Evolutionary conservation across 2,113 vertebrate genomes (phyloP).

Genomic region (Melospiza melodia): DNA sequence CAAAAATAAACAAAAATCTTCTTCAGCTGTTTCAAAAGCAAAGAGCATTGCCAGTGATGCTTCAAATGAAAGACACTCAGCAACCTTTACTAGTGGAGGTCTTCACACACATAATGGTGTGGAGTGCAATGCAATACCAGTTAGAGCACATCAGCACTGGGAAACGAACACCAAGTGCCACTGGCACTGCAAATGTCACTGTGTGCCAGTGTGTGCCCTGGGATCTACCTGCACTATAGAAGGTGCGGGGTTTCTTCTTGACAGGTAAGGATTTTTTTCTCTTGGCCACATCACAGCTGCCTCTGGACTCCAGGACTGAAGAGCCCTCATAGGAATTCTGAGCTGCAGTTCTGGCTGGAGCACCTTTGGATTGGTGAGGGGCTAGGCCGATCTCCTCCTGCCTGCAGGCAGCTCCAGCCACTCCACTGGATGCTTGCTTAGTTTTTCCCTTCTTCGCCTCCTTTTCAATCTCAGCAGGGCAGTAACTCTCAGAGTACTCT

Average conservation of each 20-base stretch:
- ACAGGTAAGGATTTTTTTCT: constrained; percentile 43
- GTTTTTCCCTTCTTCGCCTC: background rate
- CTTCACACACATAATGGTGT: background rate
- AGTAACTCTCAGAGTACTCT: background rate
- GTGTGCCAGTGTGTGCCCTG: background rate
- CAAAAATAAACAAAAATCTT: background rate
- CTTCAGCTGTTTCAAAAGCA: background rate
- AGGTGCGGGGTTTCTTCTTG: constrained; percentile 90
- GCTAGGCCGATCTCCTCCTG: constrained; percentile 53
- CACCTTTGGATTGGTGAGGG: constrained; percentile 63
- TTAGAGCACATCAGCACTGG: background rate
- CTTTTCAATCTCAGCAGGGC: background rate
- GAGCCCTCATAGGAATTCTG: background rate
- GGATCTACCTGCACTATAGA: constrained; percentile 85
- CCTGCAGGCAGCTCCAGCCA: background rate
- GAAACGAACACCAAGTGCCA: background rate
- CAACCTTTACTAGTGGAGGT: background rate
- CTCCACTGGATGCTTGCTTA: background rate
- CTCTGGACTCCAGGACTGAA: constrained; percentile 34
- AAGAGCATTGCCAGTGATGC: background rate
- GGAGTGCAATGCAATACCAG: background rate
- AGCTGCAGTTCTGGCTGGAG: background rate
- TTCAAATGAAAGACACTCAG: background rate
- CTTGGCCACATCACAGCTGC: constrained; percentile 30
- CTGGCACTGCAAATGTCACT: background rate